Evolutionary conservation across 2,888 invertebrate genomes (phyloP).

Genomic region (Tuberolachnus salignus): DNA sequence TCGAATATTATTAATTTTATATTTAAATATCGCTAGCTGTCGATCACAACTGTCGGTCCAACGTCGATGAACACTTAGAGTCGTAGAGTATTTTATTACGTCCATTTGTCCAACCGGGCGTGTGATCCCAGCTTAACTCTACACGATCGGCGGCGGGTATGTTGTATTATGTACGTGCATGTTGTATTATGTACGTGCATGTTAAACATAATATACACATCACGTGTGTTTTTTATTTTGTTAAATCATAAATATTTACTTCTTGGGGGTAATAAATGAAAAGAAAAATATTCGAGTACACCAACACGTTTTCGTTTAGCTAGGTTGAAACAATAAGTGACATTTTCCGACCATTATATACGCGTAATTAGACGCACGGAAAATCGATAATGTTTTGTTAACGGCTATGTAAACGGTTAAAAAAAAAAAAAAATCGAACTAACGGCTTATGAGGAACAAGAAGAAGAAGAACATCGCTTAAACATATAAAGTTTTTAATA

Average conservation of each 20-base stretch:
- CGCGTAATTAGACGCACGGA: neutral
- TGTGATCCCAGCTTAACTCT: no score
- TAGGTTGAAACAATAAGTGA: no score
- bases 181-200: neutral
- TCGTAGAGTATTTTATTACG: no score
- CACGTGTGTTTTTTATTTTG: neutral
- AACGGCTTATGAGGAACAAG: neutral
- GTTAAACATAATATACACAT: neutral
- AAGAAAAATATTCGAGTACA: no score
- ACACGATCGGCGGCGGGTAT: no score
- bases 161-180: neutral
- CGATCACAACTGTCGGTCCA: no score
- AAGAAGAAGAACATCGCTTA: neutral
- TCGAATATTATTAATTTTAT: no score
- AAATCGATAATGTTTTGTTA: conserved; percentile 1
- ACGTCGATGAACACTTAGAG: no score
- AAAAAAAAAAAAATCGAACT: neutral
- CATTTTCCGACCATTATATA: neutral
- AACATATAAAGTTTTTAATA: no score
- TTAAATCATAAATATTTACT: neutral
- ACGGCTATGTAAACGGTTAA: neutral
- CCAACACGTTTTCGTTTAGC: no score
- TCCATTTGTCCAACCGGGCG: no score
- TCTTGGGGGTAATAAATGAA: neutral
- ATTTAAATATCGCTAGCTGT: no score